These are phyloP conservation scores for Poecilia wingei DNA, from an alignment of 2,797 vertebrate species.

Conservation along the genomic window DNA sequence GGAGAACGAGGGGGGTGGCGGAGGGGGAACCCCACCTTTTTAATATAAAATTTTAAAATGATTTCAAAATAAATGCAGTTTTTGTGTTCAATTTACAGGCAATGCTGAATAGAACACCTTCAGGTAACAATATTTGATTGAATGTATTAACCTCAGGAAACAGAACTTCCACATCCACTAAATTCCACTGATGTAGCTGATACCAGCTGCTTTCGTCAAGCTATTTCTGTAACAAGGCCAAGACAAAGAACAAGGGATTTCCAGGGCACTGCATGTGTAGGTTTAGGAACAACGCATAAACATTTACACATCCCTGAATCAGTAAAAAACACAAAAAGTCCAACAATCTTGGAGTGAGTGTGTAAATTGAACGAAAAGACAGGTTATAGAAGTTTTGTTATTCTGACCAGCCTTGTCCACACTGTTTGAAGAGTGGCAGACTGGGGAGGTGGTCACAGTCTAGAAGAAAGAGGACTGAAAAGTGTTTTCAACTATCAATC, in stretches of 20 bases:
- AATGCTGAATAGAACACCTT: background rate
- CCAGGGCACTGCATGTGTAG: constrained; percentile 22
- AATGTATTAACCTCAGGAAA: constrained; percentile 22
- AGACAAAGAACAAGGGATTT: constrained; percentile 30
- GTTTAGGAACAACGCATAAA: constrained; percentile 11
- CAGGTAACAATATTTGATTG: background rate
- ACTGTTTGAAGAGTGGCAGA: background rate
- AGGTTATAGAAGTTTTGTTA: background rate
- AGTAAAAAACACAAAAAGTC: constrained; percentile 10
- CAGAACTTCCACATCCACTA: constrained; percentile 20
- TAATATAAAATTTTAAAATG: background rate
- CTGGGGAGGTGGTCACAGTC: background rate
- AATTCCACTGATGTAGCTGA: constrained; percentile 27
- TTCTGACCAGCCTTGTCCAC: background rate
- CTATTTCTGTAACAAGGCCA: constrained; percentile 25
- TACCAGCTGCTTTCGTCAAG: constrained; percentile 29
- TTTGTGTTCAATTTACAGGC: background rate
- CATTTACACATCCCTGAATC: background rate
- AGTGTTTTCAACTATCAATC: background rate
- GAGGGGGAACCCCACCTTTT: background rate
- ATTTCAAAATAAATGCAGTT: background rate
- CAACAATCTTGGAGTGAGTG: constrained; percentile 8
- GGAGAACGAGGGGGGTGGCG: background rate
- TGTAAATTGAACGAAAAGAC: background rate
- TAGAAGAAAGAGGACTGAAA: background rate